Conservation (phyloP, 2,797 vertebrate genomes). For the Caiman crocodilus region DNA sequence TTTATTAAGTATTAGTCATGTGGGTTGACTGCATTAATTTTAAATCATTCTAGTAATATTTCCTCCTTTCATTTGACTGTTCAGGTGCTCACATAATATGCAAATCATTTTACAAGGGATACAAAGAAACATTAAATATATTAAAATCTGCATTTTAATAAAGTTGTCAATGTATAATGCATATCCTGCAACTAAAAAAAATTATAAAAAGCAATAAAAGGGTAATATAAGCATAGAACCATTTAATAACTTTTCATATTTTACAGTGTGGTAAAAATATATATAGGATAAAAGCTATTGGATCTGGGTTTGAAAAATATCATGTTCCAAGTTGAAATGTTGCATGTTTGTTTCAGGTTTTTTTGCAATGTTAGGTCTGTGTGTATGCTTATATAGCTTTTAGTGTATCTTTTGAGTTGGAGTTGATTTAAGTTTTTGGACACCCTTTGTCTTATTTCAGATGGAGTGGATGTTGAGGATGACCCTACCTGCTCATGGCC, state of each 20-base stretch:
- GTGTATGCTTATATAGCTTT: rapidly evolving
- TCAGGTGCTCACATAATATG: slow-evolving; percentile 78
- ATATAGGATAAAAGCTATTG: slow-evolving; percentile 58
- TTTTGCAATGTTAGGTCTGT: not conserved
- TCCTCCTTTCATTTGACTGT: slow-evolving; percentile 75
- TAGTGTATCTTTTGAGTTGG: not conserved
- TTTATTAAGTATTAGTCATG: slow-evolving; percentile 79
- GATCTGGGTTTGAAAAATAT: slow-evolving; percentile 25
- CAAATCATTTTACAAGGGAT: slow-evolving; percentile 80
- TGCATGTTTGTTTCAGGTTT: not conserved
- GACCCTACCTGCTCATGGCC: slow-evolving; percentile 98
- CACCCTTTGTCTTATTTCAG: slow-evolving; percentile 79
- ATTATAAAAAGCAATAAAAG: slow-evolving; percentile 82
- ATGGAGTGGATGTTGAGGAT: slow-evolving; percentile 96
- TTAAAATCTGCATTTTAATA: slow-evolving; percentile 85
- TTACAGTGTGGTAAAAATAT: slow-evolving; percentile 75
- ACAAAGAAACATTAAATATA: slow-evolving; percentile 84
- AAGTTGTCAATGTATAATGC: slow-evolving; percentile 81
- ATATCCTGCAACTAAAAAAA: slow-evolving; percentile 73
- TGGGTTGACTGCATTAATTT: slow-evolving; percentile 77
- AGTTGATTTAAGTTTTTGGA: slow-evolving; percentile 14
- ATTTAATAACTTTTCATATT: slow-evolving; percentile 78
- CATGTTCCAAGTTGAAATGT: not conserved
- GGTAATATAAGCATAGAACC: slow-evolving; percentile 75
- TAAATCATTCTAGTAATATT: slow-evolving; percentile 77